These are phyloP conservation scores for Chrysogorgia sp. DNA, from an alignment of 92 coral and sea anemone species.

Conservation along the genomic window DNA sequence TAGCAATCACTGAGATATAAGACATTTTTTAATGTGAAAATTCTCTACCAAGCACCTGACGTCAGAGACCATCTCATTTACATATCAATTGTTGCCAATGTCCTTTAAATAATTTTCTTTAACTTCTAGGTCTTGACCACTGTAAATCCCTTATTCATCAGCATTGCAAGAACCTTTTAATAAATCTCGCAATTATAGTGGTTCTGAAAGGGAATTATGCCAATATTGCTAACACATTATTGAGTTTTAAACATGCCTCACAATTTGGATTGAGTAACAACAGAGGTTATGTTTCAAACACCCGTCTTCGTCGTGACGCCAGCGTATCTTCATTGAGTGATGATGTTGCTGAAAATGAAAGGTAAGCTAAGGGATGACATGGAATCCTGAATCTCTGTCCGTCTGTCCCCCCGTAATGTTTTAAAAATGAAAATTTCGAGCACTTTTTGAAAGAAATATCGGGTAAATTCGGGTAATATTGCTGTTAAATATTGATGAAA, in stretches of 20 bases:
- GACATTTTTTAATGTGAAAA: too few species aligned
- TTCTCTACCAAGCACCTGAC: too few species aligned
- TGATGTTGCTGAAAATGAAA: neutral
- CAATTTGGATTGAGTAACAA: slow-evolving; percentile 72
- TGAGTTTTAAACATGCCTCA: slow-evolving; percentile 83
- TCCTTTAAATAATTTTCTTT: neutral
- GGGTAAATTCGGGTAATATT: too few species aligned
- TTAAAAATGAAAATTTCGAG: too few species aligned
- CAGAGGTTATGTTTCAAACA: slow-evolving; percentile 19
- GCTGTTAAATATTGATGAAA: too few species aligned
- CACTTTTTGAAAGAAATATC: too few species aligned
- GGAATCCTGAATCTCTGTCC: too few species aligned
- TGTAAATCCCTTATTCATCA: slow-evolving; percentile 95
- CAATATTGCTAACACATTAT: slow-evolving; percentile 80
- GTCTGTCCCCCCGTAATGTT: too few species aligned
- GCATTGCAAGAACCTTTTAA: slow-evolving; percentile 88
- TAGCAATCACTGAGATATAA: too few species aligned
- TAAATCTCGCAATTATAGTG: slow-evolving; percentile 83
- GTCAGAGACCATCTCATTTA: too few species aligned
- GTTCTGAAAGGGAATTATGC: slow-evolving; percentile 93
- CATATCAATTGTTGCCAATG: too few species aligned
- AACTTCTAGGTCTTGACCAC: slow-evolving; percentile 83
- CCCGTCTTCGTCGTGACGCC: slow-evolving; percentile 7
- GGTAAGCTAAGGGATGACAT: too few species aligned
- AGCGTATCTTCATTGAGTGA: slow-evolving; percentile 8